These are phyloP conservation scores for Nomada fucata DNA, from an alignment of 2,888 invertebrate genomes.

Conservation along the genomic window DNA sequence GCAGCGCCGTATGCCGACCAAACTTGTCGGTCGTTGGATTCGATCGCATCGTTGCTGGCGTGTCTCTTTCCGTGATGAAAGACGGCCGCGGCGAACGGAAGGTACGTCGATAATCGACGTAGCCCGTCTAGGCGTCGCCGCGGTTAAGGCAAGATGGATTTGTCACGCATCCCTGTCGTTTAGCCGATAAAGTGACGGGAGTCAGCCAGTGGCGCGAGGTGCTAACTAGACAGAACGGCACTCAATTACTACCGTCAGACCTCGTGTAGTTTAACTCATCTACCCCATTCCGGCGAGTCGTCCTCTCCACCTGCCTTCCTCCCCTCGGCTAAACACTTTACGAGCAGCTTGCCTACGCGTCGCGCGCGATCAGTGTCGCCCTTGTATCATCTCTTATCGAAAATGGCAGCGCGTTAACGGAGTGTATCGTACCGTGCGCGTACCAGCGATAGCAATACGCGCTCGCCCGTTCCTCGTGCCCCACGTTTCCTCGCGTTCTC, in stretches of 20 bases:
- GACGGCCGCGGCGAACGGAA: conserved; percentile 42
- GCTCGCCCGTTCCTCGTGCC: conserved; percentile 13
- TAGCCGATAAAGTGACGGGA: conserved; percentile 83
- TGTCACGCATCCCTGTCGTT: conserved; percentile 82
- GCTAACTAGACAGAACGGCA: conserved; percentile 84
- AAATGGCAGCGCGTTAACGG: conserved; percentile 83
- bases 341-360: conserved; percentile 83
- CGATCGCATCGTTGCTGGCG: conserved; percentile 20
- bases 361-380: conserved; percentile 82
- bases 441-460: conserved; percentile 33
- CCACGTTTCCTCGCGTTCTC: conserved; percentile 5
- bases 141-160: conserved; percentile 81
- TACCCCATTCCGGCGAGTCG: conserved; percentile 68
- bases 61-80: conserved; percentile 22
- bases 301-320: conserved; percentile 78
- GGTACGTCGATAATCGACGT: conserved; percentile 71
- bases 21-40: neutral
- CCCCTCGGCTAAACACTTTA: conserved; percentile 84
- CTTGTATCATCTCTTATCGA: conserved; percentile 81
- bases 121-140: conserved; percentile 60
- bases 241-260: conserved; percentile 84
- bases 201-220: conserved; percentile 75
- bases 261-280: conserved; percentile 83
- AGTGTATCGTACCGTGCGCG: conserved; percentile 43
- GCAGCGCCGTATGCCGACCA: neutral